Evolutionary conservation across 2,888 invertebrate species (phyloP).

Genomic region (Drosophila limbata): DNA sequence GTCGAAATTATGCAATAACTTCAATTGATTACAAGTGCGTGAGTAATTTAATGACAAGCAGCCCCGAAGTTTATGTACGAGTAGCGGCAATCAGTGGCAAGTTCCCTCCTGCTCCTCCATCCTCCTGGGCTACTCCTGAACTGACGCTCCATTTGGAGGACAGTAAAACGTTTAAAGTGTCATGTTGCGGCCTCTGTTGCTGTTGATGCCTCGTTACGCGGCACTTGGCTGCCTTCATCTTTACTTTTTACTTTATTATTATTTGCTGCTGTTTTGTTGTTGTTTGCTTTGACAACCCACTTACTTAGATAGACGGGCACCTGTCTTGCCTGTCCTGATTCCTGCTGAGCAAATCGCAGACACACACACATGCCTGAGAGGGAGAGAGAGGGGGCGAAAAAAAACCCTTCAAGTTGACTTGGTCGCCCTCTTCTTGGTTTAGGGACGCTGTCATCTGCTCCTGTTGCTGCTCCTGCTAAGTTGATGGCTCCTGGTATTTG

Average conservation of each 20-base stretch:
- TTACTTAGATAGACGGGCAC: constrained; percentile 66
- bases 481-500: constrained; percentile 71
- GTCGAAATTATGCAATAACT: constrained; percentile 76
- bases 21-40: constrained; percentile 74
- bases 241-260: constrained; percentile 70
- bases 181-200: constrained; percentile 62
- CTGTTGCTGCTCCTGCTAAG: constrained; percentile 58
- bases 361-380: constrained; percentile 65
- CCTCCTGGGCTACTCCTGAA: constrained; percentile 7
- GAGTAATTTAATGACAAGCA: constrained; percentile 56
- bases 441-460: constrained; percentile 19
- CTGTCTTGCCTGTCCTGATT: constrained; percentile 41
- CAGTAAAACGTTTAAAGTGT: constrained; percentile 77
- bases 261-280: constrained; percentile 56
- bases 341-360: constrained; percentile 68
- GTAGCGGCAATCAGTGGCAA: constrained; percentile 56
- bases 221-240: constrained; percentile 57
- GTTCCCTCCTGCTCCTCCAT: constrained; percentile 4
- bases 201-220: constrained; percentile 58
- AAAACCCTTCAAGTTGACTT: constrained; percentile 69
- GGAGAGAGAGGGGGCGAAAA: neutral
- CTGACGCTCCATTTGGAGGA: constrained; percentile 26
- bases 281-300: constrained; percentile 81
- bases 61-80: neutral
- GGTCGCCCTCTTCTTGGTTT: neutral